Conservation (phyloP, 2,113 vertebrate species). For the Ptilorrhoa leucosticta region DNA sequence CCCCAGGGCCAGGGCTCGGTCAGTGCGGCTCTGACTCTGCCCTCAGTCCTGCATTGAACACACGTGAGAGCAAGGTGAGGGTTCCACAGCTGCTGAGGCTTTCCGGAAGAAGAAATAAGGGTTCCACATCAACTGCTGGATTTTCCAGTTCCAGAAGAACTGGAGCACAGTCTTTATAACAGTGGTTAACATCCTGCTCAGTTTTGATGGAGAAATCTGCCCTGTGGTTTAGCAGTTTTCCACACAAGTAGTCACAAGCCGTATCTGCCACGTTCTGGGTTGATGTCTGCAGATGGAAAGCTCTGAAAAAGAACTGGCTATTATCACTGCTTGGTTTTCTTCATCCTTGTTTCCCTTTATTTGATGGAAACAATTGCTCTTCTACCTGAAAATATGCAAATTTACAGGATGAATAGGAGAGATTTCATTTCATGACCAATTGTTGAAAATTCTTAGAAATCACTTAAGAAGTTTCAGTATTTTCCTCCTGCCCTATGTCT, state of each 20-base stretch:
- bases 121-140: neutral
- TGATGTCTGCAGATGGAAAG: neutral
- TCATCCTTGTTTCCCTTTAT: neutral
- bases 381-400: neutral
- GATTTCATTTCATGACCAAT: neutral
- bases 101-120: neutral
- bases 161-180: neutral
- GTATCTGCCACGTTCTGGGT: neutral
- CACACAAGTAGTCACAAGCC: neutral
- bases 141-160: neutral
- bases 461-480: neutral
- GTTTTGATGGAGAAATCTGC: neutral
- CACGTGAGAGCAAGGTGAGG: neutral
- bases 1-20: too few relatives aligned
- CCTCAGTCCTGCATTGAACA: neutral
- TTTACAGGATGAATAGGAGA: neutral
- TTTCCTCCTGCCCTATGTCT: neutral
- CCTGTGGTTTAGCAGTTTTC: neutral
- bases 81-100: neutral
- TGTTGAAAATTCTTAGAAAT: neutral
- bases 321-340: neutral
- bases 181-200: neutral
- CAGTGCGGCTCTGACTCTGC: neutral
- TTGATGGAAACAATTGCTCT: neutral
- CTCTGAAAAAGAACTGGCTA: neutral